Evolutionary conservation across 2,113 vertebrate species (phyloP).

Genomic region (Psittacus erithacus): DNA sequence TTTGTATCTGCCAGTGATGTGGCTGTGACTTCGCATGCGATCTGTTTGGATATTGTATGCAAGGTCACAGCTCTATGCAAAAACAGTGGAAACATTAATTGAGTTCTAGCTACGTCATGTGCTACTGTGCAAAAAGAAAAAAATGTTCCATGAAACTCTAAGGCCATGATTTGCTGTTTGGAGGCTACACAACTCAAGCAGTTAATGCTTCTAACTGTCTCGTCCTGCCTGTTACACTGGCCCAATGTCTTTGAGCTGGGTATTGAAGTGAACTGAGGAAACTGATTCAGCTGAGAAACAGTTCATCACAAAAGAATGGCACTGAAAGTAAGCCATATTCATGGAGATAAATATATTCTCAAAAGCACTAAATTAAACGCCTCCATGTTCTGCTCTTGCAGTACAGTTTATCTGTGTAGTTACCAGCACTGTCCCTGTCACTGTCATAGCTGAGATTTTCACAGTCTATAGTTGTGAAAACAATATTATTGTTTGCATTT

Average conservation of each 20-base stretch:
- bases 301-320: neutral
- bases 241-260: neutral
- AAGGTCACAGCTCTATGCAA: neutral
- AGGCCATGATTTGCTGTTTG: neutral
- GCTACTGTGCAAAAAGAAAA: neutral
- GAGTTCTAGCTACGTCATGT: neutral
- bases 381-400: neutral
- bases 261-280: neutral
- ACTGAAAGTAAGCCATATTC: neutral
- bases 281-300: neutral
- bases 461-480: neutral
- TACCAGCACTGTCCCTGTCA: neutral
- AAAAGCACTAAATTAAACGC: neutral
- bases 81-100: neutral
- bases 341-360: neutral
- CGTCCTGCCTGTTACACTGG: neutral
- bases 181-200: neutral
- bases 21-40: neutral
- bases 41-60: neutral
- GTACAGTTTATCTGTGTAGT: neutral
- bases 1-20: neutral
- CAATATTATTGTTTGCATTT: neutral
- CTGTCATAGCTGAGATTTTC: neutral
- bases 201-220: neutral
- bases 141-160: neutral